Conservation (phyloP, 1,140 invertebrate genomes). For the Lepidurus packardi region DNA sequence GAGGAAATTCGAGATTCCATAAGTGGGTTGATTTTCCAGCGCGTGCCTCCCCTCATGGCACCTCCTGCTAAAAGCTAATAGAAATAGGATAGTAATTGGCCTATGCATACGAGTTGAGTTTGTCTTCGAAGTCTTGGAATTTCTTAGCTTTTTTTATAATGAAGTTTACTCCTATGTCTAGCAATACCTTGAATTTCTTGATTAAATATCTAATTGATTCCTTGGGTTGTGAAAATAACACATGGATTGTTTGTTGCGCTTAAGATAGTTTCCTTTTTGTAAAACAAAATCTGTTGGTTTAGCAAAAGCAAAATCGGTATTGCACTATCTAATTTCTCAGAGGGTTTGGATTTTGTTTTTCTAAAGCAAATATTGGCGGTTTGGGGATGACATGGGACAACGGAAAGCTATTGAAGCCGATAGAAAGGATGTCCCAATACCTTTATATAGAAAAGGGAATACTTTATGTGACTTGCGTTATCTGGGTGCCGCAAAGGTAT, state of each 20-base stretch:
- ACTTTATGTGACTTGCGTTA: slow-evolving; percentile 14
- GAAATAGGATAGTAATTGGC: slow-evolving; percentile 15
- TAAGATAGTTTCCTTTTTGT: too few relatives aligned
- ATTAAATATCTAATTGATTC: too few relatives aligned
- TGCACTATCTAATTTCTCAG: background rate
- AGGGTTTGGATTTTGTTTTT: background rate
- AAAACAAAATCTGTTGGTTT: too few relatives aligned
- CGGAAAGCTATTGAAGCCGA: background rate
- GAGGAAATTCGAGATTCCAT: slow-evolving; percentile 15
- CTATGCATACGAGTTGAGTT: background rate
- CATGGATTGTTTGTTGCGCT: background rate
- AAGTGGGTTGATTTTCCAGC: slow-evolving; percentile 18
- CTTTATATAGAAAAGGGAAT: background rate
- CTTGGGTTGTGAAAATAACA: too few relatives aligned
- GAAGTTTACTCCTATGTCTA: too few relatives aligned
- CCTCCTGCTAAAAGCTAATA: slow-evolving; percentile 15
- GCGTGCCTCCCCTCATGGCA: background rate
- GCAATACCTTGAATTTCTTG: too few relatives aligned
- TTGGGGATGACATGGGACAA: background rate
- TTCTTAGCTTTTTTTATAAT: background rate
- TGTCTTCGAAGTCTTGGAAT: background rate
- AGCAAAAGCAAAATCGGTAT: background rate
- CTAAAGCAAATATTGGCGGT: background rate
- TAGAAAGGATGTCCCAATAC: background rate
- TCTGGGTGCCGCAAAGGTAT: background rate